Evolutionary conservation across 1,140 invertebrate genomes (phyloP), one percentile per base, ranked within the genome.

Genomic region (Aphidius ervi): DNA sequence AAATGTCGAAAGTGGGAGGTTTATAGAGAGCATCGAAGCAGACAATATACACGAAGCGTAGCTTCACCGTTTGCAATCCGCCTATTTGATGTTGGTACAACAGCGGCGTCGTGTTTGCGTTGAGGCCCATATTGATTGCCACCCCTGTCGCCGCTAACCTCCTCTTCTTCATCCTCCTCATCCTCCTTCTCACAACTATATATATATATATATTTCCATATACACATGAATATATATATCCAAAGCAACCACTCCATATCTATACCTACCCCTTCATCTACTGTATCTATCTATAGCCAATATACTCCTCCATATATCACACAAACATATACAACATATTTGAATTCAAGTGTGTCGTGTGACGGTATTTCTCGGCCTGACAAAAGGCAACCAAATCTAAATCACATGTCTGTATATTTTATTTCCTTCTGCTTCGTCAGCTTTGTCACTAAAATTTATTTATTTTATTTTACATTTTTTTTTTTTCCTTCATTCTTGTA

Each of bases 21-120:
- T 73, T 73, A 71, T 75, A 60, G 59, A 56, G 63, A 61, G 62
- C 56, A 59, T 48, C 46, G 9, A 40, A 63, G 61, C 49, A 61
- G 59, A 62, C 62, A 63, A 61, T 61, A 57, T 53, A 59, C 52
- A 70, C 68, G 71, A 70, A 71, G 63, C 67, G 69, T 56, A 61
- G 72, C 73, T 31, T 73, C 70, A 46, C 65, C 70, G 72, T 65
- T 78, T 72, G 76, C 77, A 74, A 78, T 80, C 75, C 78, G 77
- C 76, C 78, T 80, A 80, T 80, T 80, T 78, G 76, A 79, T 80
- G 78, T 80, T 80, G 76, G 77, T 79, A 80, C 77, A 80, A 78
- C 75, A 77, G 75, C 69, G 72, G 74, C 70, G 69, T 69, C 74
- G 75, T 79, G 78, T 79, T 80, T 80, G 76, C 75, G 73, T 76